A percentile compares a stretch with the other conserved stretches of the same genome.
These are phyloP conservation scores for Cuculus canorus DNA, from an alignment of 2,797 vertebrate species.

Conservation along the genomic window DNA sequence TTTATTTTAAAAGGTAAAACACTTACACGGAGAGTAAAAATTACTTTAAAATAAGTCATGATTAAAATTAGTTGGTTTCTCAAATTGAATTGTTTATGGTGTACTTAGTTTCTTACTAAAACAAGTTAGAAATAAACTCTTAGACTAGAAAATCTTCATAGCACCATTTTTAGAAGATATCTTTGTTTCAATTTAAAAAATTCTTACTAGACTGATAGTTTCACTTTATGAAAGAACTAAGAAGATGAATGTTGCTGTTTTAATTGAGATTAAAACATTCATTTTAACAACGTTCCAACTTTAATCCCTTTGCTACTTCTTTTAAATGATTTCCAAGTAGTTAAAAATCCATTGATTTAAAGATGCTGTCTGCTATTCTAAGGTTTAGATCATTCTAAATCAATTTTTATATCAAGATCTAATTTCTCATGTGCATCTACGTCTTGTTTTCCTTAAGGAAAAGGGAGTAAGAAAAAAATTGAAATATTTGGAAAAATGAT, in stretches of 20 bases:
- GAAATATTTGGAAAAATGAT: background rate
- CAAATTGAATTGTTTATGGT: background rate
- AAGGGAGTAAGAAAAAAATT: background rate
- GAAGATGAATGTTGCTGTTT: conserved; percentile 1
- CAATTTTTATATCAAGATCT: background rate
- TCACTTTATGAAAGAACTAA: background rate
- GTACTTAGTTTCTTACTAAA: background rate
- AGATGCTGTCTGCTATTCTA: background rate
- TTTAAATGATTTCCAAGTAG: background rate
- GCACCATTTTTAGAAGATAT: background rate
- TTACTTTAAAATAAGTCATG: background rate
- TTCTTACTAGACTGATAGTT: background rate
- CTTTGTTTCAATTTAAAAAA: background rate
- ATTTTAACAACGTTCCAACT: background rate
- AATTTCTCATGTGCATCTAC: background rate
- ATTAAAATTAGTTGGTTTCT: background rate
- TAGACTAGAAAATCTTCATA: background rate
- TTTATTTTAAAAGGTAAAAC: background rate
- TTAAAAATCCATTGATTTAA: background rate
- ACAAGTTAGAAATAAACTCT: background rate
- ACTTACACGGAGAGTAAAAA: background rate
- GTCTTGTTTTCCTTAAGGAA: background rate
- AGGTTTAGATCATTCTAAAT: background rate
- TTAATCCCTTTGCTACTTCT: background rate
- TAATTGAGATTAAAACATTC: background rate